These are phyloP conservation scores for Ibidorhyncha struthersii DNA, from an alignment of 2,113 vertebrate species.

Conservation along the genomic window DNA sequence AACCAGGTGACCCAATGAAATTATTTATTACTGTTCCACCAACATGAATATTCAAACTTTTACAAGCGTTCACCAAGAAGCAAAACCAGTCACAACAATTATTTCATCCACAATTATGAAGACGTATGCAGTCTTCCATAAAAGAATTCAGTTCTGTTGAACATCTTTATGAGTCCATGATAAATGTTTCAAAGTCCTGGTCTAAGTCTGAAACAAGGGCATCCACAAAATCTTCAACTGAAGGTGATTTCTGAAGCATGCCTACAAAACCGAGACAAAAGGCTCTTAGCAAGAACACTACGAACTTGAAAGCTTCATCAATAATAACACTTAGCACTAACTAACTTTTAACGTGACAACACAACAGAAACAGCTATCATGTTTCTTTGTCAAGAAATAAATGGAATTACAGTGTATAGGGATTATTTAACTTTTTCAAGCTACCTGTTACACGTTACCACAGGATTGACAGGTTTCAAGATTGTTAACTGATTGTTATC, in stretches of 20 bases:
- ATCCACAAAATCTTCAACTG: constrained; percentile 90
- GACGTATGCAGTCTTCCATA: background rate
- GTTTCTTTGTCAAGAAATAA: background rate
- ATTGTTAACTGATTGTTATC: background rate
- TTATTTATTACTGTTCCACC: constrained; percentile 65
- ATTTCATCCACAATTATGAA: background rate
- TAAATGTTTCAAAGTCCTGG: constrained; percentile 89
- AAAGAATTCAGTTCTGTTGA: background rate
- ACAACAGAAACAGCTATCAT: background rate
- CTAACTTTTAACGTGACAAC: background rate
- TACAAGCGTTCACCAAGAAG: background rate
- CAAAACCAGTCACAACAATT: background rate
- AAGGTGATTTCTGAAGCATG: constrained; percentile 92
- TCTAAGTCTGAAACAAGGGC: constrained; percentile 92
- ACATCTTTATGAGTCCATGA: constrained; percentile 86
- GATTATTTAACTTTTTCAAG: background rate
- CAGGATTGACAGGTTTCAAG: background rate
- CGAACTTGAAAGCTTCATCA: background rate
- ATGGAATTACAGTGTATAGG: background rate
- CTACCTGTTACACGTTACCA: background rate
- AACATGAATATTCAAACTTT: background rate
- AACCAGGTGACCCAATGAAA: background rate
- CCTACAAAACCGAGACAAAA: constrained; percentile 74
- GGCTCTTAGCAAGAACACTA: background rate
- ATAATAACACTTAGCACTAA: background rate